phyloP scores from a whole-genome alignment of 1,140 invertebrate species.

The Drusus annulatus region DNA sequence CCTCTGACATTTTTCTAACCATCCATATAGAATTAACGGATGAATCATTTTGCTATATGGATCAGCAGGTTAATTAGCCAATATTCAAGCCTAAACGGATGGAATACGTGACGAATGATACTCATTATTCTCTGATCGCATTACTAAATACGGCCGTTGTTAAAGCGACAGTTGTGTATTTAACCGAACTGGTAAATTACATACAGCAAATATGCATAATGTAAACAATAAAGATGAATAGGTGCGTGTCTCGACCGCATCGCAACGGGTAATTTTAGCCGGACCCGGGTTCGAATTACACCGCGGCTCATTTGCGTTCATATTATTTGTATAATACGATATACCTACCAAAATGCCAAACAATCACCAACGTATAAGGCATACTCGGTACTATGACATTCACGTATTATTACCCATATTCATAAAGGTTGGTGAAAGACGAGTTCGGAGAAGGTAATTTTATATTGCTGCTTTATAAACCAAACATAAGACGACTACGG shows the following conservation, averaged over 20 bases:
- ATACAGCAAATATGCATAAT: constrained; percentile 45
- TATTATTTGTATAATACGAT: background rate
- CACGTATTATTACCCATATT: too few relatives aligned
- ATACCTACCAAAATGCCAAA: too few relatives aligned
- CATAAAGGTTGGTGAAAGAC: too few relatives aligned
- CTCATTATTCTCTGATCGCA: constrained; percentile 11
- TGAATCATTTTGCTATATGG: too few relatives aligned
- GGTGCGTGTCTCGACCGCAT: constrained; percentile 41
- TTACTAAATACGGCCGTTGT: constrained; percentile 3
- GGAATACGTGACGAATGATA: background rate
- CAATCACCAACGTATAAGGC: too few relatives aligned
- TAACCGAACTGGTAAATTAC: constrained; percentile 21
- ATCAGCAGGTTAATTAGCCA: too few relatives aligned
- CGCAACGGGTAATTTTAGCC: constrained; percentile 44
- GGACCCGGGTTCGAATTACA: constrained; percentile 24
- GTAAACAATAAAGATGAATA: constrained; percentile 45
- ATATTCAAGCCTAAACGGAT: background rate
- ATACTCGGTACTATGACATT: too few relatives aligned
- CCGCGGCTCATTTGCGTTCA: constrained; percentile 28
- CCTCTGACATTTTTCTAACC: too few relatives aligned
- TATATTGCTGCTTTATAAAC: too few relatives aligned
- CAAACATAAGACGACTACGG: too few relatives aligned
- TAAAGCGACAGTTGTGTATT: constrained; percentile 11
- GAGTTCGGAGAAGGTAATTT: too few relatives aligned
- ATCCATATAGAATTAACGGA: too few relatives aligned